Evolutionary conservation across 1,140 invertebrate species (phyloP).

Genomic region (Cotesia vestalis): DNA sequence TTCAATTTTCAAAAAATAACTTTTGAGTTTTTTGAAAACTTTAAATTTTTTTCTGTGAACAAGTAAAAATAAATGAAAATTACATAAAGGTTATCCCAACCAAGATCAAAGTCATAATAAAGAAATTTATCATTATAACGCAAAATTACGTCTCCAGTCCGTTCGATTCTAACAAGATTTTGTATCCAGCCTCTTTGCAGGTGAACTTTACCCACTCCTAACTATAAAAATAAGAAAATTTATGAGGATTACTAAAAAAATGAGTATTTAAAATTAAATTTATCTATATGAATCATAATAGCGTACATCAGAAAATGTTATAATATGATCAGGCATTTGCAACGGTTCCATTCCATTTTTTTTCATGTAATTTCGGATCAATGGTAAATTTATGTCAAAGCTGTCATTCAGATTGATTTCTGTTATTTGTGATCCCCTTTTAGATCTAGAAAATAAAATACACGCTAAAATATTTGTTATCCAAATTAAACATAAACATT

Average conservation of each 20-base stretch:
- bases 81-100: slow-evolving; percentile 30
- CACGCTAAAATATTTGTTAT: background rate
- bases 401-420: slow-evolving; percentile 4
- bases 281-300: background rate
- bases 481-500: too few species aligned
- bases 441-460: background rate
- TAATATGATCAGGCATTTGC: background rate
- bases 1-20: background rate
- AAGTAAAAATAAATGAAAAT: background rate
- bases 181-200: slow-evolving; percentile 21
- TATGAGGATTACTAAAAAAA: background rate
- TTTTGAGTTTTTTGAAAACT: background rate
- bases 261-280: background rate
- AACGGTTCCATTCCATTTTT: slow-evolving; percentile 10
- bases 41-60: background rate
- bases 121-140: background rate
- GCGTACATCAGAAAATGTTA: background rate
- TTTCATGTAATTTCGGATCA: background rate
- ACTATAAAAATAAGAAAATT: background rate
- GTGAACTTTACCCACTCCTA: slow-evolving; percentile 10
- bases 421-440: background rate
- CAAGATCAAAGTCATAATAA: slow-evolving; percentile 11
- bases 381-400: slow-evolving; percentile 11
- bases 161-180: slow-evolving; percentile 9
- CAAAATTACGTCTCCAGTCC: slow-evolving; percentile 26